phyloP scores from a whole-genome alignment of 2,113 vertebrate species.

The Ictalurus punctatus region DNA sequence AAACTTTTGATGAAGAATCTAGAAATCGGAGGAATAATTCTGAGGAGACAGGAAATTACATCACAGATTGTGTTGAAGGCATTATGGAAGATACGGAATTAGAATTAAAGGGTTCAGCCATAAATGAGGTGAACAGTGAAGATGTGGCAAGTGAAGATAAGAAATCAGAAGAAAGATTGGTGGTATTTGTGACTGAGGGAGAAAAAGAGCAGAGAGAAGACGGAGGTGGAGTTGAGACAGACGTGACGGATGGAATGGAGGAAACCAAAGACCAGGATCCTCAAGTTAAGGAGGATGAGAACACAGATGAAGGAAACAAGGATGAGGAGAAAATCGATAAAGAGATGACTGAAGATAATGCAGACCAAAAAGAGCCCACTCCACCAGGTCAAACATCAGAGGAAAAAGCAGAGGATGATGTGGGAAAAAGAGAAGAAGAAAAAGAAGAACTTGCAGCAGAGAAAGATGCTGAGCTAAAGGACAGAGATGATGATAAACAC shows the following conservation, averaged over 20 bases:
- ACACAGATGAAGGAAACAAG: background rate
- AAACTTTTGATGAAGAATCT: background rate
- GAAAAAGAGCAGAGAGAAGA: background rate
- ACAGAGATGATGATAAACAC: background rate
- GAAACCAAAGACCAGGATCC: background rate
- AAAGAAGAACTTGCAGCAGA: background rate
- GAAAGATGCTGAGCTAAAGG: background rate
- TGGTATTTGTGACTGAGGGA: background rate
- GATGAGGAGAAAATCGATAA: background rate
- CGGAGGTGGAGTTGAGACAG: constrained; percentile 3
- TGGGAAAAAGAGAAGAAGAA: constrained; percentile 9
- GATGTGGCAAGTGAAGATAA: background rate
- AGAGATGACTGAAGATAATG: background rate
- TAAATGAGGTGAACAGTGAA: background rate
- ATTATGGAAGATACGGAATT: background rate
- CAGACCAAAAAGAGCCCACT: background rate
- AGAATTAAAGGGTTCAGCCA: background rate
- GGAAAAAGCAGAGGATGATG: constrained; percentile 4
- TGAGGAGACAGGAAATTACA: constrained; percentile 3
- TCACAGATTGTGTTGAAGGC: background rate
- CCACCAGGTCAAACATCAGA: background rate
- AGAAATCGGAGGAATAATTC: background rate
- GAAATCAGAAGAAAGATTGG: background rate
- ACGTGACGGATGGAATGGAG: background rate
- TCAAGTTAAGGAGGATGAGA: background rate